Evolutionary conservation across 1,140 invertebrate genomes (phyloP).

Genomic region (Agrilus planipennis): DNA sequence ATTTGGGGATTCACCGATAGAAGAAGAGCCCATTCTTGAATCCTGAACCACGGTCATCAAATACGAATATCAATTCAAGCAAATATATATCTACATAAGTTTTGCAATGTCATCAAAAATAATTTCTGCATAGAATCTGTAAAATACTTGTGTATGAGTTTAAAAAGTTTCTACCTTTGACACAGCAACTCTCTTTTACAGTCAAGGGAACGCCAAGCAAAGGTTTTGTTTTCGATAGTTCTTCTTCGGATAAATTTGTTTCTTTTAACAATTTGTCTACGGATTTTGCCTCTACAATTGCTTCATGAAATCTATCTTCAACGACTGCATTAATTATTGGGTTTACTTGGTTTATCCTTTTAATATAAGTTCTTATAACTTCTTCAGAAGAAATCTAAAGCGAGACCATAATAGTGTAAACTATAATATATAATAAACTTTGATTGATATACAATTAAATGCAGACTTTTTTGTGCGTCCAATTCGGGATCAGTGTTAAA

Average conservation of each 20-base stretch:
- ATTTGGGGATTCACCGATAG: too few relatives aligned
- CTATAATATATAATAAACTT: not conserved
- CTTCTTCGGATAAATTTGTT: constrained; percentile 30
- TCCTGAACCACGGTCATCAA: too few relatives aligned
- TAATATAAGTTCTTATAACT: constrained; percentile 53
- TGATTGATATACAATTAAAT: not conserved
- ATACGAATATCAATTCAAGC: too few relatives aligned
- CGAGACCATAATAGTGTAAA: not conserved
- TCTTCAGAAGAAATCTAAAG: constrained; percentile 46
- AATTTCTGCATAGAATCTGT: too few relatives aligned
- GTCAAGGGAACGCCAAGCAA: constrained; percentile 64
- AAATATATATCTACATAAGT: too few relatives aligned
- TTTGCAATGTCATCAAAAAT: too few relatives aligned
- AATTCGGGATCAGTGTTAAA: not conserved
- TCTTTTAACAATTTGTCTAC: constrained; percentile 43
- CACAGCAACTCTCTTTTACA: constrained; percentile 56
- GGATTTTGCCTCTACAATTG: constrained; percentile 48
- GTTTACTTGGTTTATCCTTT: constrained; percentile 58
- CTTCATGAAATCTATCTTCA: constrained; percentile 54
- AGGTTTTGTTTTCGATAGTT: constrained; percentile 41
- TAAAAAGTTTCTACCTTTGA: too few relatives aligned
- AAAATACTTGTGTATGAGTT: too few relatives aligned
- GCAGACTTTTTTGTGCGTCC: not conserved
- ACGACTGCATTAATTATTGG: constrained; percentile 61
- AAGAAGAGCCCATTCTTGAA: too few relatives aligned